phyloP scores from a whole-genome alignment of 30 jellyfish, hydroid and myxozoan species.

The Clytia hemisphaerica region DNA sequence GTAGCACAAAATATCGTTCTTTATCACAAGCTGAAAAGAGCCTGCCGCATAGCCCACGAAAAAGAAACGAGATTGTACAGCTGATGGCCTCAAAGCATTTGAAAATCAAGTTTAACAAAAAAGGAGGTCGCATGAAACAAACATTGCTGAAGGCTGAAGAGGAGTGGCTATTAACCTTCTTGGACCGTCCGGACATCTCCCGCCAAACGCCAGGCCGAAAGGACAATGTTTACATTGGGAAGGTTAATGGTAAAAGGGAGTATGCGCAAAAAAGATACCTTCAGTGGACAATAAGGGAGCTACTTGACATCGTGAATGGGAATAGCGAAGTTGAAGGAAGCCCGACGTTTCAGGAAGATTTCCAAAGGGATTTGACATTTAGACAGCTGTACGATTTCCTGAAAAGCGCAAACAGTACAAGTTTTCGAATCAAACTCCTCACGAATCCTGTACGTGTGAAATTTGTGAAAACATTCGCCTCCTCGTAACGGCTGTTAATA shows the following conservation, averaged over 20 bases:
- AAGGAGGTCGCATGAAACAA: not conserved
- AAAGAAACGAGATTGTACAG: not conserved
- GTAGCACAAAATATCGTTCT: conserved; percentile 20
- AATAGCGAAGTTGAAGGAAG: no score
- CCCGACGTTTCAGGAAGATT: not conserved
- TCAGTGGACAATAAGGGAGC: conserved; percentile 27
- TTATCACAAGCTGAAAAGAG: conserved; percentile 29
- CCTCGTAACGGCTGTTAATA: no score
- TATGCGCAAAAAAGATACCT: conserved; percentile 43
- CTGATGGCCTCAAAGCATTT: conserved; percentile 19
- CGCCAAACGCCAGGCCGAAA: conserved; percentile 11
- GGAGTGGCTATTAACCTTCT: not conserved
- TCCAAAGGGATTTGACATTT: not conserved
- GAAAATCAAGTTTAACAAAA: not conserved
- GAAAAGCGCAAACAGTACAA: conserved; percentile 1
- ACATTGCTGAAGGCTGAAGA: not conserved
- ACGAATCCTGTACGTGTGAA: no score
- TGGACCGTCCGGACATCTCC: conserved; percentile 16
- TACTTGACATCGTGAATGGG: no score
- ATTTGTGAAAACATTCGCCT: no score
- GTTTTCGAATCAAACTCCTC: conserved; percentile 6
- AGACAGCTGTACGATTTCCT: conserved; percentile 10
- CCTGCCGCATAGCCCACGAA: conserved; percentile 34
- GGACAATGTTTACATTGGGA: conserved; percentile 18
- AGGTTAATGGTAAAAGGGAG: conserved; percentile 29